phyloP scores from a whole-genome alignment of 2,888 invertebrate genomes.

The Flexamia atlantica region DNA sequence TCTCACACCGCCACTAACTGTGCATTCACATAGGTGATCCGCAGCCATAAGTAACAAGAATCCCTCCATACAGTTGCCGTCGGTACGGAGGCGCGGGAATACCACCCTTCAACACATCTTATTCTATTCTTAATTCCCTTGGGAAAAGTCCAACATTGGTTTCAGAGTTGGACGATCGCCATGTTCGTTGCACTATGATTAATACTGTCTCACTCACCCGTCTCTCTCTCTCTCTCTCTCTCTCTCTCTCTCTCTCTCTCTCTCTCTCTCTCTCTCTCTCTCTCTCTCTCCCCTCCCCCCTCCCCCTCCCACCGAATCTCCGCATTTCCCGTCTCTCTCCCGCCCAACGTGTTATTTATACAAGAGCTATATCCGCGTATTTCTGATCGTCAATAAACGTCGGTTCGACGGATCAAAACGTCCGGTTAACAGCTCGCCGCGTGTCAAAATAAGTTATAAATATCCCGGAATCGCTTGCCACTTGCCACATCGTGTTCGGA shows the following conservation, averaged over 20 bases:
- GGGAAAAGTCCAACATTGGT: conserved; percentile 53
- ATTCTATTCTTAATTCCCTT: conserved; percentile 57
- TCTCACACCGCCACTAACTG: too few species aligned
- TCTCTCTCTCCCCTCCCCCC: too few species aligned
- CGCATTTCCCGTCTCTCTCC: conserved; percentile 65
- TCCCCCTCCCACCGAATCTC: too few species aligned
- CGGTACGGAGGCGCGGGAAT: not conserved
- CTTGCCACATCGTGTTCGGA: not conserved
- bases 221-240: not conserved
- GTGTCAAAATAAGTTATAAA: conserved; percentile 43
- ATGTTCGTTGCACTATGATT: conserved; percentile 60
- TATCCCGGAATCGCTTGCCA: conserved; percentile 6
- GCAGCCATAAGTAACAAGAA: too few species aligned
- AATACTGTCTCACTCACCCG: conserved; percentile 61
- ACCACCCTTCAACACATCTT: conserved; percentile 54
- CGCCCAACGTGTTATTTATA: conserved; percentile 71
- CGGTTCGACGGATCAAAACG: conserved; percentile 38
- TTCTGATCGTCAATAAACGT: conserved; percentile 53
- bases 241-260: conserved; percentile 50
- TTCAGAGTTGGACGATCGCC: conserved; percentile 30
- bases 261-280: conserved; percentile 15
- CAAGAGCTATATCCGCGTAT: conserved; percentile 64
- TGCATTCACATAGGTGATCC: too few species aligned
- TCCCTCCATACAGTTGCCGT: too few species aligned
- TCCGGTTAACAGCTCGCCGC: conserved; percentile 15